Conservation (phyloP, 1,140 invertebrate genomes). For the Papilio xuthus region DNA sequence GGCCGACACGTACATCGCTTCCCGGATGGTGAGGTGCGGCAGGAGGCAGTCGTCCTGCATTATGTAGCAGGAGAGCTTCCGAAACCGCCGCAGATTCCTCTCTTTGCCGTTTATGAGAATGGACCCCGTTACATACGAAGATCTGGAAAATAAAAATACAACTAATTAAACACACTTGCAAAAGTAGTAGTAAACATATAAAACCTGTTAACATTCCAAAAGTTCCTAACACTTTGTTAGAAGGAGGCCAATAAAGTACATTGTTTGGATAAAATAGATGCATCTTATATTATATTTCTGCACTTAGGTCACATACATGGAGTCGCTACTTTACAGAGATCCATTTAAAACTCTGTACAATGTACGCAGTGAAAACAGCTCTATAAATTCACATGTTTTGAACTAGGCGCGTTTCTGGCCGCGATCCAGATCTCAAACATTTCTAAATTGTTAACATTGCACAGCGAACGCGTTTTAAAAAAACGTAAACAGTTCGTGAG, state of each 20-base stretch:
- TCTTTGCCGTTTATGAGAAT: slow-evolving; percentile 93
- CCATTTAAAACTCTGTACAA: slow-evolving; percentile 38
- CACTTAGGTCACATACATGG: background rate
- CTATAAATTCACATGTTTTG: slow-evolving; percentile 12
- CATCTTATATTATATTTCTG: background rate
- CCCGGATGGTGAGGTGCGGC: slow-evolving; percentile 92
- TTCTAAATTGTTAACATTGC: slow-evolving; percentile 40
- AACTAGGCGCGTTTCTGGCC: slow-evolving; percentile 38
- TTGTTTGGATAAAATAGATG: background rate
- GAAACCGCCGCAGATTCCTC: slow-evolving; percentile 91
- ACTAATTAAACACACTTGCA: background rate
- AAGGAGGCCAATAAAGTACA: background rate
- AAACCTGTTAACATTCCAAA: too few relatives aligned
- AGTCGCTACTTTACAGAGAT: slow-evolving; percentile 5
- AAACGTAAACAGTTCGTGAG: background rate
- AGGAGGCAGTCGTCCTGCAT: slow-evolving; percentile 97
- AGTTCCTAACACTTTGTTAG: too few relatives aligned
- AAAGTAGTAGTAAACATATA: background rate
- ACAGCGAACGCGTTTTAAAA: slow-evolving; percentile 23
- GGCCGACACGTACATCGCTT: slow-evolving; percentile 95
- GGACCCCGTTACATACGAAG: slow-evolving; percentile 88
- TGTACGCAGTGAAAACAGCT: background rate
- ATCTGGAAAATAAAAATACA: slow-evolving; percentile 80
- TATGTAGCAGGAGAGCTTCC: slow-evolving; percentile 97
- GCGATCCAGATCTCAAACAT: slow-evolving; percentile 43